Conservation (phyloP, 2,113 vertebrate species). For the Muntiacus reevesi region DNA sequence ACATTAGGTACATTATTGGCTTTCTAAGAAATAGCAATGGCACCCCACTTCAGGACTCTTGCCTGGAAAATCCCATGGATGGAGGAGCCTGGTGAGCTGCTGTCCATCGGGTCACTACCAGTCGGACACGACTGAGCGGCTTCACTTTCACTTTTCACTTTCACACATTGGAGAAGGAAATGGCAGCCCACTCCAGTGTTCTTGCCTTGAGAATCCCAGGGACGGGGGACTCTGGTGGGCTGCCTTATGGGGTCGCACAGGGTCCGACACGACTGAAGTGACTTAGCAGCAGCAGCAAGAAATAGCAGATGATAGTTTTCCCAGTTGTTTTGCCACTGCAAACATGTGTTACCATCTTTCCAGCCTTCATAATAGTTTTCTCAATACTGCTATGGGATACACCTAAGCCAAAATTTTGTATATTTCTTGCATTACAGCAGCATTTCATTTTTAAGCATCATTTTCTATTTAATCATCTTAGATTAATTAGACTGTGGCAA, state of each 20-base stretch:
- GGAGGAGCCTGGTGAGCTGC: too few relatives aligned
- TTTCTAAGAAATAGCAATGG: not conserved
- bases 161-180: too few relatives aligned
- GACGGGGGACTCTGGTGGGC: too few relatives aligned
- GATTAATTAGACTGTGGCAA: not conserved
- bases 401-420: not conserved
- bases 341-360: not conserved
- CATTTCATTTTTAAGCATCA: not conserved
- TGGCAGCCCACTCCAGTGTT: too few relatives aligned
- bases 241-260: too few relatives aligned
- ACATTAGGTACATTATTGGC: not conserved
- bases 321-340: not conserved
- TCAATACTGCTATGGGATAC: not conserved
- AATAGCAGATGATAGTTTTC: not conserved
- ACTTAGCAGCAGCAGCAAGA: not conserved
- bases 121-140: too few relatives aligned
- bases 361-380: not conserved
- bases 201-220: too few relatives aligned
- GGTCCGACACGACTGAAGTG: too few relatives aligned
- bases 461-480: not conserved
- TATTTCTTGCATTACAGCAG: not conserved
- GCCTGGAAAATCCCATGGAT: too few relatives aligned
- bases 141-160: too few relatives aligned
- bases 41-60: not conserved
- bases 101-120: fast-evolving